phyloP scores from a whole-genome alignment of 2,888 invertebrate genomes.

The Anoncus sp. region DNA sequence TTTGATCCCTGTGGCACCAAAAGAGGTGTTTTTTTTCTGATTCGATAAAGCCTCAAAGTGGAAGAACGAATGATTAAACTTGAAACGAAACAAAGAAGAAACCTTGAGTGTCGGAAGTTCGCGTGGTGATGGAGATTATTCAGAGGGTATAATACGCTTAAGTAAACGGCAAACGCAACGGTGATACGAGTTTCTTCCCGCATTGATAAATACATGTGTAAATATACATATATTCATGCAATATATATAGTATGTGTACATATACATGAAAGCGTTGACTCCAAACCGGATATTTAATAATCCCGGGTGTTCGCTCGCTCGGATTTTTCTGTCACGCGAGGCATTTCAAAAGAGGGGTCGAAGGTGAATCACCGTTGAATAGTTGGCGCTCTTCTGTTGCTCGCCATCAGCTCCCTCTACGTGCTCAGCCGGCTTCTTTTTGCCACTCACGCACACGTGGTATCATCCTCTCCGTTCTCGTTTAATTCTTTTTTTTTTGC shows the following conservation, averaged over 20 bases:
- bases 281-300: constrained; percentile 68
- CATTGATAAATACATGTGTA: constrained; percentile 36
- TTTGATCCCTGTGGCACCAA: too few species aligned
- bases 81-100: constrained; percentile 14
- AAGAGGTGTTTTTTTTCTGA: too few species aligned
- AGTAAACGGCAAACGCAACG: constrained; percentile 40
- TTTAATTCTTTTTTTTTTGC: constrained; percentile 1
- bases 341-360: constrained; percentile 65
- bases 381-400: constrained; percentile 52
- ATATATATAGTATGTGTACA: not conserved
- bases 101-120: constrained; percentile 35
- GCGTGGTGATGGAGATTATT: constrained; percentile 52
- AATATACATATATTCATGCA: constrained; percentile 27
- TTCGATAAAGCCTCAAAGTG: too few species aligned
- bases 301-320: constrained; percentile 53
- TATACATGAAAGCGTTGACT: constrained; percentile 45
- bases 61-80: constrained; percentile 6
- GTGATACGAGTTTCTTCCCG: constrained; percentile 43
- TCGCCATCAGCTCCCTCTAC: constrained; percentile 16
- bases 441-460: not conserved
- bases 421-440: constrained; percentile 10
- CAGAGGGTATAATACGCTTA: constrained; percentile 43
- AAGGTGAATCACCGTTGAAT: constrained; percentile 73
- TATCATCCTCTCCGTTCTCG: not conserved
- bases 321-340: constrained; percentile 62